Evolutionary conservation across 2,113 vertebrate species (phyloP).

Genomic region (Colaptes auratus): DNA sequence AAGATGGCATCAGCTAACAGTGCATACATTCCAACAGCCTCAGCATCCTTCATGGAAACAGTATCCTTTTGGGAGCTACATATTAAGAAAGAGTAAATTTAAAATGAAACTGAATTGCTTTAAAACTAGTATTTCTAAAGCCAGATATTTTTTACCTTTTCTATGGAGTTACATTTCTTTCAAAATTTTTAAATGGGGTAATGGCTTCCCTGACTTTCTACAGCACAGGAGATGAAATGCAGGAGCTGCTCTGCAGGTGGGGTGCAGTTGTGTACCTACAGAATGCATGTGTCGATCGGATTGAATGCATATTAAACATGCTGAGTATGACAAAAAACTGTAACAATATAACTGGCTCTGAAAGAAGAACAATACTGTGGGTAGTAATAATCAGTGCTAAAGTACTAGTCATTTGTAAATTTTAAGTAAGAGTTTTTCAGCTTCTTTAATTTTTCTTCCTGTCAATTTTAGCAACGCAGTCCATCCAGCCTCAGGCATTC

Average conservation of each 20-base stretch:
- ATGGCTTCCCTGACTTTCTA: neutral
- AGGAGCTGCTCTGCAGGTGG: neutral
- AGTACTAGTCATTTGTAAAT: neutral
- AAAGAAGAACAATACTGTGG: neutral
- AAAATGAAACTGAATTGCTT: neutral
- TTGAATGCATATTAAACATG: neutral
- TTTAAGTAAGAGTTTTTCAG: constrained; percentile 79
- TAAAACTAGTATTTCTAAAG: neutral
- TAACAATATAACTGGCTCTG: neutral
- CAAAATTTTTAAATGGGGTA: neutral
- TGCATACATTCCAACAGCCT: neutral
- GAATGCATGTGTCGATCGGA: neutral
- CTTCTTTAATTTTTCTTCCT: constrained; percentile 86
- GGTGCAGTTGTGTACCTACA: neutral
- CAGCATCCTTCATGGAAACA: neutral
- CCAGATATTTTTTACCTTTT: neutral
- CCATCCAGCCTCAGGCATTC: constrained; percentile 88
- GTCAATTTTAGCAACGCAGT: constrained; percentile 81
- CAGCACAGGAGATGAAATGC: neutral
- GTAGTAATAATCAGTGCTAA: neutral
- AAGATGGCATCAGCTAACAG: neutral
- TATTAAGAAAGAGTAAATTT: neutral
- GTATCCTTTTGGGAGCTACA: neutral
- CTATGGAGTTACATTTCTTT: neutral
- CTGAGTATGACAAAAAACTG: neutral